Evolutionary conservation across 2,888 invertebrate genomes (phyloP).

Genomic region (Cloeon dipterum): DNA sequence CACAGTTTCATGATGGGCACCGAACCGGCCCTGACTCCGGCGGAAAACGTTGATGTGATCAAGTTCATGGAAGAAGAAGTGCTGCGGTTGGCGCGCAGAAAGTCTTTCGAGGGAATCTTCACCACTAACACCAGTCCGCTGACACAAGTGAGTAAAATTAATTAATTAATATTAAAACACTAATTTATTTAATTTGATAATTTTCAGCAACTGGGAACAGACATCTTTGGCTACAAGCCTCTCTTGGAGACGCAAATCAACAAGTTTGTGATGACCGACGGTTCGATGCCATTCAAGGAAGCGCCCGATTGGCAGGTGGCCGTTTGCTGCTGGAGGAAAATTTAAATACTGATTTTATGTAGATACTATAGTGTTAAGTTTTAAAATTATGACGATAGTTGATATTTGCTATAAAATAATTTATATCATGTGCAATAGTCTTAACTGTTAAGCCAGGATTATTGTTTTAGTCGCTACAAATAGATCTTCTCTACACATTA

Average conservation of each 20-base stretch:
- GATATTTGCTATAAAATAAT: too few species aligned
- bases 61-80: constrained; percentile 56
- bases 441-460: too few species aligned
- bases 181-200: too few species aligned
- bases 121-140: constrained; percentile 73
- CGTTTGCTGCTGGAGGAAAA: constrained; percentile 59
- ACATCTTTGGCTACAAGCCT: constrained; percentile 54
- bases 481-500: too few species aligned
- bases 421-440: too few species aligned
- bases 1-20: constrained; percentile 83
- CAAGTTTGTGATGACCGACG: constrained; percentile 44
- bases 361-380: too few species aligned
- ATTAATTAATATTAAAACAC: constrained; percentile 2
- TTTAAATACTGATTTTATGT: too few species aligned
- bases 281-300: constrained; percentile 43
- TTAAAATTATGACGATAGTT: too few species aligned
- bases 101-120: constrained; percentile 48
- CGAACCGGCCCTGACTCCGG: constrained; percentile 31
- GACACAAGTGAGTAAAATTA: constrained; percentile 39
- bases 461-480: too few species aligned
- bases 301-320: constrained; percentile 58
- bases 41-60: constrained; percentile 59
- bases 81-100: constrained; percentile 35
- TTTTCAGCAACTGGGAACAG: constrained; percentile 53
- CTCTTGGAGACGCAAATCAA: constrained; percentile 63